Base-by-base conservation (phyloP, 2,113 vertebrate species). In the Daphoenositta chrysoptera region DNA sequence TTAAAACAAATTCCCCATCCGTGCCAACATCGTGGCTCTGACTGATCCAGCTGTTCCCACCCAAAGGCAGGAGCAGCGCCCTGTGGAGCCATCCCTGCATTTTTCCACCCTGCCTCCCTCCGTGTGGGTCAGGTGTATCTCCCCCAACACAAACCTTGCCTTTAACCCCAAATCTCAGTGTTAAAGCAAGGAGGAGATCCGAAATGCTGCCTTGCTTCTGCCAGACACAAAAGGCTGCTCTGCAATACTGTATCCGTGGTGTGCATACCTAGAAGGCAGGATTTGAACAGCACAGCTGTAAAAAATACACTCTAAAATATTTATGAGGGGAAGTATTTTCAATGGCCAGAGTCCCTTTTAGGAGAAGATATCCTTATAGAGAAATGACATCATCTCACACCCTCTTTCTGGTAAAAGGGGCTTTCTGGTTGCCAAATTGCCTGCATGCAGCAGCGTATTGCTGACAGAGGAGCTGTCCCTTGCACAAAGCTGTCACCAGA, bases 21-120 rank as follows among this genome's bases (percentile, higher is more conserved):
- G 11, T 9, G 10, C 45, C 77, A 78, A 2, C 26, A 3, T 13
- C 0, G 0, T 51, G n/a, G n/a, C n/a, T n/a, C n/a, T n/a, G n/a
- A n/a, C n/a, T n/a, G n/a, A 9, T 53, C 51, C 63, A 53, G 4
- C 4, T 0, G 0, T 10, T 61, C 48, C 44, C 20, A n/a, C 14
- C 50, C 2, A 2, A 39, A 73, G 28, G 15, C 15, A 20, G 4
- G 21, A 51, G 66, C 37, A 79, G 18, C n/a, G 27, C 9, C 20
- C 13, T 13, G 7, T 24, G 45, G 28, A 51, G 13, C 6, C 33
- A 85, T 21, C 20, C 44, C 42, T 21, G 2, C 13, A n/a, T 24
- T 24, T 14, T 58, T 30, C 35, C 44, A 30, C 27, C 1, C n/a
- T 56, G 7, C 15, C 26, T 47, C 19, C 12, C 30, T 9, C 20